A percentile compares a stretch with the other conserved stretches of the same genome.
These are phyloP conservation scores for Danionella cerebrum DNA, from an alignment of 2,113 vertebrate species.

Conservation along the genomic window DNA sequence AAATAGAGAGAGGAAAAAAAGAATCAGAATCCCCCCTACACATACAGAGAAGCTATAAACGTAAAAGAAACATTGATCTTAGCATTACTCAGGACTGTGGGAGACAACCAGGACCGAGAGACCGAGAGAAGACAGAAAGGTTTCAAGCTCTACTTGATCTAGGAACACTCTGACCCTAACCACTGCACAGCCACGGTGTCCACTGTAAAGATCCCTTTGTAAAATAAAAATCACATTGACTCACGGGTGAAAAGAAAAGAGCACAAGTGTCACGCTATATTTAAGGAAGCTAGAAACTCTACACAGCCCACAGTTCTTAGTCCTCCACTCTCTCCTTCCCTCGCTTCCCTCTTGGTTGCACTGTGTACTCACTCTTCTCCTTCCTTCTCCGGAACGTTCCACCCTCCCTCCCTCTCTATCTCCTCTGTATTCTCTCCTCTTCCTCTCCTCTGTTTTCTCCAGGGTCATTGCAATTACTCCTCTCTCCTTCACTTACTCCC, in stretches of 20 bases:
- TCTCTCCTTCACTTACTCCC: conserved; percentile 8
- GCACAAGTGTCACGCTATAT: neutral
- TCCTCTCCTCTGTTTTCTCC: conserved; percentile 32
- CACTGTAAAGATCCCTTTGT: too few relatives aligned
- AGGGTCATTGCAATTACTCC: conserved; percentile 39
- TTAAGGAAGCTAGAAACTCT: neutral
- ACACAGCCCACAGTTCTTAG: too few relatives aligned
- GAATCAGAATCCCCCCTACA: too few relatives aligned
- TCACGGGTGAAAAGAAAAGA: conserved; percentile 11
- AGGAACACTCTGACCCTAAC: too few relatives aligned
- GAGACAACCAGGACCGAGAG: too few relatives aligned
- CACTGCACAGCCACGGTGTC: too few relatives aligned
- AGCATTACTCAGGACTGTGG: too few relatives aligned
- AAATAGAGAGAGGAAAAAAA: too few relatives aligned
- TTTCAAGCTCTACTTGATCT: too few relatives aligned
- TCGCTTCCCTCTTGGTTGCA: conserved; percentile 29
- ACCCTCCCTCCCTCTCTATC: conserved; percentile 26
- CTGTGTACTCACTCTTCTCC: conserved; percentile 36
- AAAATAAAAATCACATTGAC: neutral
- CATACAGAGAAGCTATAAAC: too few relatives aligned
- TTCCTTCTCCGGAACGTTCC: conserved; percentile 31
- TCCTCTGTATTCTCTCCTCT: conserved; percentile 29
- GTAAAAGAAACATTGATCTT: too few relatives aligned
- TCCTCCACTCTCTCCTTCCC: conserved; percentile 5
- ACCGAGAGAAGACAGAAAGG: too few relatives aligned